These are phyloP conservation scores for Brachypteracias leptosomus DNA, from an alignment of 2,113 vertebrate species.

Conservation along the genomic window DNA sequence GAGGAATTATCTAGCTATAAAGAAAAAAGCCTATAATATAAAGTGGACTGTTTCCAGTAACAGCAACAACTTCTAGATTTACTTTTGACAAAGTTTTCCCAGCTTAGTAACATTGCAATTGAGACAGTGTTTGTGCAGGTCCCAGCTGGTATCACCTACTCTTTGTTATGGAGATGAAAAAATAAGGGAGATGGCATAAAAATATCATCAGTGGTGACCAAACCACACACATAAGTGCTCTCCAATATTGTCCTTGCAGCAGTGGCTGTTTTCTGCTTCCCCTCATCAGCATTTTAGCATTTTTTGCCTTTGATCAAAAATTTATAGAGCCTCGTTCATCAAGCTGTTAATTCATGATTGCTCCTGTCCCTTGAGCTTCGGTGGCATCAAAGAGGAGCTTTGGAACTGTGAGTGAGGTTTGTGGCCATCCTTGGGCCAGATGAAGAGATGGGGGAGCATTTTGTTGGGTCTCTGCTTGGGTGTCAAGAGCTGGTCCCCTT, in stretches of 20 bases:
- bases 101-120: not conserved
- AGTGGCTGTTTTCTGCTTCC: not conserved
- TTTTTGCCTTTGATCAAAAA: not conserved
- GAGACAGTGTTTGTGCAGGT: not conserved
- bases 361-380: not conserved
- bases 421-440: not conserved
- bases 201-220: not conserved
- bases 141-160: not conserved
- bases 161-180: not conserved
- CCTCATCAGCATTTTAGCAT: not conserved
- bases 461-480: not conserved
- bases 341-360: not conserved
- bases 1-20: not conserved
- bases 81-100: not conserved
- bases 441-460: not conserved
- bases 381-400: not conserved
- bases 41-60: not conserved
- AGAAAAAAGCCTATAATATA: not conserved
- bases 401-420: not conserved
- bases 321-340: not conserved
- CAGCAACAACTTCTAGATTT: not conserved
- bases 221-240: not conserved
- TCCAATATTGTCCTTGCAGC: not conserved
- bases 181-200: not conserved
- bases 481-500: not conserved